These are phyloP conservation scores for Urocynchramus pylzowi DNA, from an alignment of 2,113 vertebrate species.

Conservation along the genomic window DNA sequence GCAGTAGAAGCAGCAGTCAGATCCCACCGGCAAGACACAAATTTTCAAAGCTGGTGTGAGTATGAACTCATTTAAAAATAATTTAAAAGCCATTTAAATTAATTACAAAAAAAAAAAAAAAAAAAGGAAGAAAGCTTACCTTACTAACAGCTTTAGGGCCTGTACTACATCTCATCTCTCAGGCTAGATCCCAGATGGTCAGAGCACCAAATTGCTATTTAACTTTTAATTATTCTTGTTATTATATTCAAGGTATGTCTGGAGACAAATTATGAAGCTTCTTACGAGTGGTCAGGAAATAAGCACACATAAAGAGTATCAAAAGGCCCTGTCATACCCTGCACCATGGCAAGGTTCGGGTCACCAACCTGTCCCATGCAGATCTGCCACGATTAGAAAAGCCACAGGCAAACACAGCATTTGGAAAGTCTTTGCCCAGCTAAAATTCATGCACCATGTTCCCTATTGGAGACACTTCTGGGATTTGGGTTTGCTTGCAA, in stretches of 20 bases:
- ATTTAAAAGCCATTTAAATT: constrained; percentile 54
- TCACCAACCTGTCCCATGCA: background rate
- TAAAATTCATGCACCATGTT: background rate
- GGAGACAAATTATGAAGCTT: constrained; percentile 31
- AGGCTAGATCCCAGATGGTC: constrained; percentile 50
- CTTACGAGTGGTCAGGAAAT: background rate
- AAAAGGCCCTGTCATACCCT: background rate
- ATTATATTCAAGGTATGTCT: constrained; percentile 27
- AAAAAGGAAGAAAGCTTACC: constrained; percentile 22
- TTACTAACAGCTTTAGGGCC: constrained; percentile 39
- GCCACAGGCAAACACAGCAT: background rate
- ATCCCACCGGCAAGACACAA: background rate
- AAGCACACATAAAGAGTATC: background rate
- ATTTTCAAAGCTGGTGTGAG: constrained; percentile 48
- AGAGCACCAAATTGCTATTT: constrained; percentile 39
- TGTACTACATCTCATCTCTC: constrained; percentile 19
- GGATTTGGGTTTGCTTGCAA: background rate
- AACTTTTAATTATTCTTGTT: constrained; percentile 49
- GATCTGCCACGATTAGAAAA: background rate
- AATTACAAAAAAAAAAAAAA: background rate
- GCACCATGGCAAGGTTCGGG: background rate
- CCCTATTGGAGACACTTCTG: background rate
- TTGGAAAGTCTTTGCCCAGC: background rate
- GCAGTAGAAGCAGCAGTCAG: background rate
- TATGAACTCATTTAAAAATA: constrained; percentile 47